Evolutionary conservation across 2,797 vertebrate species (phyloP).

Genomic region (Rhinoraja longicauda): DNA sequence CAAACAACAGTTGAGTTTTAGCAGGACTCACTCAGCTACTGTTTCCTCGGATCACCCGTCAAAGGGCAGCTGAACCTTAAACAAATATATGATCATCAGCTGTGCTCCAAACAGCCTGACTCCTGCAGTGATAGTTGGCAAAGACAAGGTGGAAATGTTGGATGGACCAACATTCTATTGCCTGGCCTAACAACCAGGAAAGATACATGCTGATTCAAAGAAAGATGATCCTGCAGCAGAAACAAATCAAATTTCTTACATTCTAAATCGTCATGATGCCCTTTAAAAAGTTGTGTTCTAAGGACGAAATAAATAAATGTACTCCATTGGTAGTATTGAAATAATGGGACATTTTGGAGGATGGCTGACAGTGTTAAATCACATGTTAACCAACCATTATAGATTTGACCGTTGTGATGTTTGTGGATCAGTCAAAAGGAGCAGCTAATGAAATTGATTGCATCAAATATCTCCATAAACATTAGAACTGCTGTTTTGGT

Average conservation of each 20-base stretch:
- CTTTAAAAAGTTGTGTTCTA: neutral
- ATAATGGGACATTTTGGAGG: neutral
- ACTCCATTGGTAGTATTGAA: neutral
- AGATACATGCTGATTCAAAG: neutral
- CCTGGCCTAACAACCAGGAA: neutral
- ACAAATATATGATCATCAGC: neutral
- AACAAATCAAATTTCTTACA: neutral
- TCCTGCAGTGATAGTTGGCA: neutral
- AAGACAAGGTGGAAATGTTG: neutral
- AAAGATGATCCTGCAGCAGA: neutral
- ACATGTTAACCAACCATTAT: neutral
- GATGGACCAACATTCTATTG: neutral
- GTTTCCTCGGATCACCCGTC: neutral
- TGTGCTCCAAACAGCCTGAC: neutral
- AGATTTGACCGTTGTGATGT: neutral
- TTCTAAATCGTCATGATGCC: neutral
- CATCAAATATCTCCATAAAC: neutral
- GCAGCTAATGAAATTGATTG: neutral
- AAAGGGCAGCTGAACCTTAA: neutral
- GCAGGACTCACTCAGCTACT: neutral
- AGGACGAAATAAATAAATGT: neutral
- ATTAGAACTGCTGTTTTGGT: neutral
- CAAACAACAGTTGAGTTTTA: neutral
- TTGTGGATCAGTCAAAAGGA: neutral
- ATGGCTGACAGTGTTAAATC: neutral